A percentile compares a stretch with the other conserved stretches of the same genome.
Evolutionary conservation across 2,113 vertebrate genomes (phyloP).

Genomic region (Apteryx owenii): DNA sequence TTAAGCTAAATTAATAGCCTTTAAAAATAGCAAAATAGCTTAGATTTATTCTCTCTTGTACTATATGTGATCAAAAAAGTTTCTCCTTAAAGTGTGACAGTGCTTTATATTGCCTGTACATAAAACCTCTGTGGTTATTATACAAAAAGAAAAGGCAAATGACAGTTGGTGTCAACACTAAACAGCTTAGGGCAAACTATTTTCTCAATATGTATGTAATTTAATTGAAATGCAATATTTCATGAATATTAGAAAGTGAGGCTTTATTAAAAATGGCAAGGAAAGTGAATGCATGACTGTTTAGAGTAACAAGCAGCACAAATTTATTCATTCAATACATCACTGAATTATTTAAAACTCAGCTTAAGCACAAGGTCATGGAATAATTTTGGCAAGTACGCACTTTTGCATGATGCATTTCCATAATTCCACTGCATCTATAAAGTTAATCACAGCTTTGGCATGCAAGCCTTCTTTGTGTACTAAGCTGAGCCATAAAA

Average conservation of each 20-base stretch:
- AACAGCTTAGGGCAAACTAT: slow-evolving; percentile 83
- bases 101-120: slow-evolving; percentile 62
- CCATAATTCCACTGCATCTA: slow-evolving; percentile 80
- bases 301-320: slow-evolving; percentile 83
- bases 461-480: slow-evolving; percentile 62
- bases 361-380: slow-evolving; percentile 82
- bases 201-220: slow-evolving; percentile 79
- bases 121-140: slow-evolving; percentile 71
- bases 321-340: slow-evolving; percentile 85
- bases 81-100: slow-evolving; percentile 73
- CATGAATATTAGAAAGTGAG: slow-evolving; percentile 83
- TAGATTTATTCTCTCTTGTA: slow-evolving; percentile 34
- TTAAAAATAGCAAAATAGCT: slow-evolving; percentile 15
- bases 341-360: slow-evolving; percentile 87
- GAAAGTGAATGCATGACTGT: slow-evolving; percentile 81
- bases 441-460: slow-evolving; percentile 83
- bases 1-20: slow-evolving; percentile 7
- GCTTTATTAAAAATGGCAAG: slow-evolving; percentile 84
- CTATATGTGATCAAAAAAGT: slow-evolving; percentile 63
- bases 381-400: slow-evolving; percentile 82
- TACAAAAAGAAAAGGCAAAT: slow-evolving; percentile 75
- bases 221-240: slow-evolving; percentile 87
- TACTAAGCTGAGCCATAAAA: slow-evolving; percentile 65
- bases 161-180: slow-evolving; percentile 82
- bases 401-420: slow-evolving; percentile 81